A percentile compares a stretch with the other conserved stretches of the same genome.
phyloP scores from a whole-genome alignment of 2,113 vertebrate genomes.

The Sylvicapra grimmia region DNA sequence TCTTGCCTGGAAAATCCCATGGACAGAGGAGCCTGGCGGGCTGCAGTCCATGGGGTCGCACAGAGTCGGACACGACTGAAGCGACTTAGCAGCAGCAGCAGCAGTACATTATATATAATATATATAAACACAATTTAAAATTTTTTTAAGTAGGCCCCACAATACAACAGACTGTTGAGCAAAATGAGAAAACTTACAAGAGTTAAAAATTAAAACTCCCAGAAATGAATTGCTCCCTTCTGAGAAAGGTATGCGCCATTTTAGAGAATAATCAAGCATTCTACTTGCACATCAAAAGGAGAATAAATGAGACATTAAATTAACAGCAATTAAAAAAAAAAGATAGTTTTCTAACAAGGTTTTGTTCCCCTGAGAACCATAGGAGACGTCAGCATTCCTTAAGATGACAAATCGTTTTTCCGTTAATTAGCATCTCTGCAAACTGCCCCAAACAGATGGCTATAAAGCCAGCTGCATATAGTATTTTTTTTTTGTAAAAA shows the following conservation, averaged over 20 bases:
- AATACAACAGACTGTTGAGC: background rate
- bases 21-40: no score
- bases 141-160: background rate
- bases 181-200: background rate
- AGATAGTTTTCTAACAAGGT: background rate
- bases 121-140: background rate
- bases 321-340: background rate
- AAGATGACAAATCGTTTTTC: slow-evolving; percentile 27
- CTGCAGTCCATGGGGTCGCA: no score
- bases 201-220: background rate
- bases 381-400: slow-evolving; percentile 20
- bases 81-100: no score
- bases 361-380: background rate
- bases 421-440: slow-evolving; percentile 50
- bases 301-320: slow-evolving; percentile 1
- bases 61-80: no score
- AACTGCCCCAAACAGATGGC: slow-evolving; percentile 30
- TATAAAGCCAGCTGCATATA: background rate
- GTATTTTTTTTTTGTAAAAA: background rate
- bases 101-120: background rate
- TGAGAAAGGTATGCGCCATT: background rate
- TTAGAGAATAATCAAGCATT: background rate
- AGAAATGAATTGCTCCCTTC: background rate
- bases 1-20: no score
- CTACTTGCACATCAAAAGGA: background rate